phyloP scores from a whole-genome alignment of 2,113 vertebrate species.

The Sisor rabdophorus region DNA sequence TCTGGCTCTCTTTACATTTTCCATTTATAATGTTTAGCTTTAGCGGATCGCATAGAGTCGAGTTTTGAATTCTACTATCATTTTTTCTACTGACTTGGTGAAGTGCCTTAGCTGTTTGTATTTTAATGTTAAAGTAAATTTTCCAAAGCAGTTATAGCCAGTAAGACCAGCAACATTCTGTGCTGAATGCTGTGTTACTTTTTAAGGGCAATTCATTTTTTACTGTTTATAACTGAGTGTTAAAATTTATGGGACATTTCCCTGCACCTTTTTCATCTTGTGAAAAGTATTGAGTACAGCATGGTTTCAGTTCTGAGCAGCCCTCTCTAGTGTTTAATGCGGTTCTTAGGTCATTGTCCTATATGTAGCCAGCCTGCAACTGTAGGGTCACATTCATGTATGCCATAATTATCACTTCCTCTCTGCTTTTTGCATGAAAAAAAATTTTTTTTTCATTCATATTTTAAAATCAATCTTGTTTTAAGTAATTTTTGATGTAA shows the following conservation, averaged over 20 bases:
- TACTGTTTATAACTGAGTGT: neutral
- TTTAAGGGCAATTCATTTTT: too few relatives aligned
- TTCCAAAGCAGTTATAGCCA: neutral
- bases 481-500: neutral
- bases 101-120: neutral
- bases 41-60: neutral
- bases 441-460: too few relatives aligned
- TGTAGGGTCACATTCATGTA: slow-evolving; percentile 43
- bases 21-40: neutral
- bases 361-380: slow-evolving; percentile 37
- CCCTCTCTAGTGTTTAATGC: neutral
- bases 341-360: slow-evolving; percentile 6
- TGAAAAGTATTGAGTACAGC: neutral
- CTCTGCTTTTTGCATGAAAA: neutral
- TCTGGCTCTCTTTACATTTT: neutral
- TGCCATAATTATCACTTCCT: neutral
- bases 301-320: neutral
- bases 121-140: neutral
- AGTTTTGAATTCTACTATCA: neutral
- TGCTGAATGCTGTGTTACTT: neutral
- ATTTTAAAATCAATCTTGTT: too few relatives aligned
- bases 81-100: neutral
- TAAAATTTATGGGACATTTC: neutral
- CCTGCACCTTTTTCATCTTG: neutral
- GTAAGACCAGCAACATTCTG: neutral